Percentiles rank a stretch among this genome's conserved stretches.
These are phyloP conservation scores for Diaphora mendica DNA, from an alignment of 2,888 invertebrate genomes.

Conservation along the genomic window DNA sequence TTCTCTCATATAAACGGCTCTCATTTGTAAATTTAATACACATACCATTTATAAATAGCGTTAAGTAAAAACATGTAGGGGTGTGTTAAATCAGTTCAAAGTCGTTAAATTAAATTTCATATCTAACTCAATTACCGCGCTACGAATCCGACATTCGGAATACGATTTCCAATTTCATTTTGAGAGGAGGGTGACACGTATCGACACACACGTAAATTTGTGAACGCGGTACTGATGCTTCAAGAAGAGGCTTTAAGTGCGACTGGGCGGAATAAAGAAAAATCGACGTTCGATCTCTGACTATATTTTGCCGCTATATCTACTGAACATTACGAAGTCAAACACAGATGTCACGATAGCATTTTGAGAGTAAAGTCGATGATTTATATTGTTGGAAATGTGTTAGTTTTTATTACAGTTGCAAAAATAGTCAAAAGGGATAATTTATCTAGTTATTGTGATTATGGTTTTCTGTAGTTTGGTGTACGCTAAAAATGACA, in stretches of 20 bases:
- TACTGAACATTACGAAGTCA: not conserved
- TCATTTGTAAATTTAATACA: not conserved
- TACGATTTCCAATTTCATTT: slow-evolving; percentile 44
- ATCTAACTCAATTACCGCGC: slow-evolving; percentile 31
- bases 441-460: not conserved
- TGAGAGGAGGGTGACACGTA: slow-evolving; percentile 31
- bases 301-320: not conserved
- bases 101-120: slow-evolving; percentile 35
- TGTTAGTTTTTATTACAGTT: not conserved
- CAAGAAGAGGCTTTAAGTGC: slow-evolving; percentile 19
- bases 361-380: not conserved
- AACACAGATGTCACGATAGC: not conserved
- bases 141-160: slow-evolving; percentile 29
- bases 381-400: not conserved
- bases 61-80: not conserved
- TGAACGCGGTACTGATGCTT: slow-evolving; percentile 35
- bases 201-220: slow-evolving; percentile 19
- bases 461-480: not conserved
- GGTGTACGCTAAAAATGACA: not conserved
- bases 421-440: not conserved
- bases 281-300: not conserved
- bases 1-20: not conserved
- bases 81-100: slow-evolving; percentile 11
- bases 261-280: slow-evolving; percentile 18
- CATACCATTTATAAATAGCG: not conserved